Evolutionary conservation across 2,888 invertebrate genomes (phyloP), one percentile per base, ranked within the genome.

Genomic region (Brachylomia viminalis): DNA sequence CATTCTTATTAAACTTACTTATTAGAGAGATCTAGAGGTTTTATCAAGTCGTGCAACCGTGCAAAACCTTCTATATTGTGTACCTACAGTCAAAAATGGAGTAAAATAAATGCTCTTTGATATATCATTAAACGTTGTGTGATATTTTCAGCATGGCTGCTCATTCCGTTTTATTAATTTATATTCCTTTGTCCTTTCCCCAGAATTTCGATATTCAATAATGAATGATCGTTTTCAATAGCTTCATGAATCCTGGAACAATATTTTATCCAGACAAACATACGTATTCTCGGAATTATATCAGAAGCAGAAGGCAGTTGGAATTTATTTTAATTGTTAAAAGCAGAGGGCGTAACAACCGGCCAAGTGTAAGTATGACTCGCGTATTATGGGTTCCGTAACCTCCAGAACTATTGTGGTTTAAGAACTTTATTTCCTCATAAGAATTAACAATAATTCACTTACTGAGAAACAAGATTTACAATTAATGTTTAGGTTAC

Each of bases 101-200:
- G 23, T 13, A 27, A 47, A 61, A 72, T 33, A 38, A 54, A 58
- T 52, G n/a, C 6, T 59, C 45, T 54, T 66, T 80, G 64, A 33
- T 45, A 33, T 45, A 47, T 66, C 45, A 45, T 54, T 64, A 42
- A 66, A 20, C n/a, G 33, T 33, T 30, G 15, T 52, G n/a, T 38
- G n/a, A 65, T 65, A 30, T 65, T 80, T 73, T 33, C 74, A 47
- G 33, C 33, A n/a, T 45, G 58, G 20, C 47, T 30, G 47, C 58
- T 30, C 56, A n/a, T 58, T 73, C 38, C 59, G 6, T 72, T 65
- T 45, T 15, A 65, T 73, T 66, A 58, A 78, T 80, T 80, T 30
- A 65, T 58, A 15, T 65, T 58, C 73, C 52, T 65, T 65, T 56
- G 59, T 73, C 38, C 42, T 49, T 52, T 52, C 45, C 2, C 15